Percentiles rank a stretch among this genome's conserved stretches.
phyloP scores from a whole-genome alignment of 2,797 vertebrate genomes.

The Caiman crocodilus region DNA sequence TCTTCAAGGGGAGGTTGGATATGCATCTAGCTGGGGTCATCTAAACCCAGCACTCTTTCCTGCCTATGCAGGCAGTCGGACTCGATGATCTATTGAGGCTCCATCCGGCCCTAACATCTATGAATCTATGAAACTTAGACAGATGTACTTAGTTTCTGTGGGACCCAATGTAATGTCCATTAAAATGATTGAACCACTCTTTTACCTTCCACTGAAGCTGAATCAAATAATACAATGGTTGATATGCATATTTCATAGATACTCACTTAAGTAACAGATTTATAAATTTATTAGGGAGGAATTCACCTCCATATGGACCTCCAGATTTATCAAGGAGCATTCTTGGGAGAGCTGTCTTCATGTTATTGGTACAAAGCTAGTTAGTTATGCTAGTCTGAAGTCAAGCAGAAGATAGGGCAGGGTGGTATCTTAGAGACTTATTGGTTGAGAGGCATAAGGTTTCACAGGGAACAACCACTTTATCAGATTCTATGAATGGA shows the following conservation, averaged over 20 bases:
- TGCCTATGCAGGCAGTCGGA: too few relatives aligned
- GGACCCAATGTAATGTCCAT: neutral
- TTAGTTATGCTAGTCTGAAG: too few relatives aligned
- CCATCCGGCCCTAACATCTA: too few relatives aligned
- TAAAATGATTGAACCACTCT: neutral
- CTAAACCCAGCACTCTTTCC: too few relatives aligned
- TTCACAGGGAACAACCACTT: too few relatives aligned
- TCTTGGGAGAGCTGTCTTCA: neutral
- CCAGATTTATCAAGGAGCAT: neutral
- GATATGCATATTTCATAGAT: neutral
- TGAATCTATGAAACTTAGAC: neutral
- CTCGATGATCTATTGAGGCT: too few relatives aligned
- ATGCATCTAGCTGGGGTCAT: too few relatives aligned
- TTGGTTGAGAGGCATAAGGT: neutral
- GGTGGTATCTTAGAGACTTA: neutral
- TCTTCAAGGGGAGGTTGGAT: too few relatives aligned
- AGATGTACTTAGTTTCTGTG: neutral
- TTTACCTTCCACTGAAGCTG: neutral
- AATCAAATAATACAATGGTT: neutral
- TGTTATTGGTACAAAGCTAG: neutral
- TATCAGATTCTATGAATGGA: too few relatives aligned
- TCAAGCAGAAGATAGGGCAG: too few relatives aligned
- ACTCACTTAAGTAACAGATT: neutral
- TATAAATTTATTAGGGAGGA: accelerated
- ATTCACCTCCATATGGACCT: neutral